Base-by-base conservation (phyloP, 2,888 invertebrate genomes). In the Liopterus haemorrhoidalis region DNA sequence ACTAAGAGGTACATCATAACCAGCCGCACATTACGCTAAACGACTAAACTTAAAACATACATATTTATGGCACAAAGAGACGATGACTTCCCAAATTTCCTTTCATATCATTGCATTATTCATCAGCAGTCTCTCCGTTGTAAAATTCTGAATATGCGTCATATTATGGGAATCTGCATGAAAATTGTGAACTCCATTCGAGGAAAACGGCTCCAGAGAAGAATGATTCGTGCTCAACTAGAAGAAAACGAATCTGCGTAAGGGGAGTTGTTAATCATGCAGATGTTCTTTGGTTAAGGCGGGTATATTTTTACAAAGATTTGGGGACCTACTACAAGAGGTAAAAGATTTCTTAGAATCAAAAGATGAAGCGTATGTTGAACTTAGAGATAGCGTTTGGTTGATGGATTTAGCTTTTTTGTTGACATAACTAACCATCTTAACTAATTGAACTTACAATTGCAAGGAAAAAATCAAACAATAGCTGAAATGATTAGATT, bases 211-310 rank as follows among this genome's bases (percentile, higher is more conserved):
- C 22, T 22, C 8, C 22, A 22, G 22, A 22, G 28, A 28, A 28
- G 11, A 28, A 28, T 28, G 28, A 11, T 28, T 28, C 28, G 28
- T 5, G 28, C 28, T 12, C 28, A 28, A 28, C 28, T 28, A 28
- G 28, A 28, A 28, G 28, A 28, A 28, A 28, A 28, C 11, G 28
- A 28, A 28, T 28, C 28, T 28, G 5, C 8, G 8, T 28, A n/a
- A 8, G 5, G 28, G 28, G 28, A 28, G 11, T 28, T 28, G 11
- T 28, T 28, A 11, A 28, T 28, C 28, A 28, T 28, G 28, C 28
- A 28, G 28, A 28, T 28, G 28, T 28, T 28, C 28, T 4, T 28
- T 28, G 28, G 28, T 28, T 28, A 28, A 28, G 28, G 8, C 28
- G 11, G 5, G 28, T 28, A 28, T 28, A 22, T 28, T 28, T 28